Conservation (phyloP, 37 sponge, comb jelly and placozoan genomes). For the Halichondria panicea region DNA sequence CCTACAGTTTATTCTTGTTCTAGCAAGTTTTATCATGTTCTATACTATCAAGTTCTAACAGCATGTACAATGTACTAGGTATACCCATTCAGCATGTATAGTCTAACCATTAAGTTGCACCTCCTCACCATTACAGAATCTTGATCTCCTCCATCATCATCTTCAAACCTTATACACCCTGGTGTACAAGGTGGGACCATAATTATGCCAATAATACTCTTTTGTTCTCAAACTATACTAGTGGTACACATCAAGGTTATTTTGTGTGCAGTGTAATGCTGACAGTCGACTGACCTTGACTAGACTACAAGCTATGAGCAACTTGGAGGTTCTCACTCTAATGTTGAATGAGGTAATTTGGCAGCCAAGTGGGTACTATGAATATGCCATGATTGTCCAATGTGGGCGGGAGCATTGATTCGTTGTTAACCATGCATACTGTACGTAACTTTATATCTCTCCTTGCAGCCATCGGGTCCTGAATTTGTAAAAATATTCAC, state of each 20-base stretch:
- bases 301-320: conserved; percentile 31
- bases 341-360: conserved; percentile 56
- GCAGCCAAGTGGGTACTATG: background rate
- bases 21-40: too few relatives aligned
- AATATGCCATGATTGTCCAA: background rate
- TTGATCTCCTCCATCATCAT: conserved; percentile 37
- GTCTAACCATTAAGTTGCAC: too few relatives aligned
- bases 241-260: background rate
- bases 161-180: conserved; percentile 56
- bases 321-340: conserved; percentile 52
- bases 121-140: background rate
- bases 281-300: conserved; percentile 45
- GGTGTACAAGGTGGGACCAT: conserved; percentile 41
- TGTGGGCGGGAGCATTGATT: background rate
- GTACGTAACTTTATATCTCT: background rate
- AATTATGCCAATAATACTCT: background rate
- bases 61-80: too few relatives aligned
- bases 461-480: background rate
- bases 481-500: conserved; percentile 13
- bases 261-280: conserved; percentile 35
- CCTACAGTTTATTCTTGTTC: too few relatives aligned
- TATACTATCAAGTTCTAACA: too few relatives aligned
- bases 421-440: background rate
- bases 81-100: too few relatives aligned
- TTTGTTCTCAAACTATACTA: background rate